Percentiles rank a stretch among this genome's conserved stretches.
These are phyloP conservation scores for Idaea aversata DNA, from an alignment of 2,888 invertebrate genomes.

Conservation along the genomic window DNA sequence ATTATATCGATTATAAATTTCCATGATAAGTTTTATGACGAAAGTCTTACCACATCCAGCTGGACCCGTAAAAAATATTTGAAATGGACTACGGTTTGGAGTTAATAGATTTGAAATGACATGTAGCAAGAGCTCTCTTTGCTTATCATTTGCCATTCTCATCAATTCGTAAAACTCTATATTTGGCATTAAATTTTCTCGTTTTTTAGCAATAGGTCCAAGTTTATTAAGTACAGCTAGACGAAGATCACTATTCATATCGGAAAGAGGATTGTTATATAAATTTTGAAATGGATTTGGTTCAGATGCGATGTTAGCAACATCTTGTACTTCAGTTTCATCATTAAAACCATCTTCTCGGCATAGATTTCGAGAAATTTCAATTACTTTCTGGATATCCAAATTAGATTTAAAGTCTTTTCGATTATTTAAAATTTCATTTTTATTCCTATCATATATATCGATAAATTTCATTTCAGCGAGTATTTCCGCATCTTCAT, in stretches of 20 bases:
- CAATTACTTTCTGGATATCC: constrained; percentile 35
- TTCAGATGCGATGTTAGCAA: background rate
- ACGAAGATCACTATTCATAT: background rate
- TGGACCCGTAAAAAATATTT: no score
- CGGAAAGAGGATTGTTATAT: background rate
- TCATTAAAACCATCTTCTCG: background rate
- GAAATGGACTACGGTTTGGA: no score
- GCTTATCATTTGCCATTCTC: no score
- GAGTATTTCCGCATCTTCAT: constrained; percentile 43
- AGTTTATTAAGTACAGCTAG: background rate
- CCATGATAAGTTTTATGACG: no score
- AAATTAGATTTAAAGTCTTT: constrained; percentile 44
- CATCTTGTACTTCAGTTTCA: background rate
- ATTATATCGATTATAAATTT: no score
- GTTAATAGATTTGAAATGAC: no score
- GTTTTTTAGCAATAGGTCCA: background rate
- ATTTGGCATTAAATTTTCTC: no score
- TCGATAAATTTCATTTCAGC: constrained; percentile 36
- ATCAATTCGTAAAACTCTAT: no score
- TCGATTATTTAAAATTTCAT: constrained; percentile 33
- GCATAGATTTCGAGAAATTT: background rate
- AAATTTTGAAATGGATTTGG: background rate
- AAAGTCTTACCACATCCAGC: no score
- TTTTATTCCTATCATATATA: constrained; percentile 19
- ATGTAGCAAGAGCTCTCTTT: no score